phyloP scores from a whole-genome alignment of 2,797 vertebrate genomes.

The Graptemys geographica region DNA sequence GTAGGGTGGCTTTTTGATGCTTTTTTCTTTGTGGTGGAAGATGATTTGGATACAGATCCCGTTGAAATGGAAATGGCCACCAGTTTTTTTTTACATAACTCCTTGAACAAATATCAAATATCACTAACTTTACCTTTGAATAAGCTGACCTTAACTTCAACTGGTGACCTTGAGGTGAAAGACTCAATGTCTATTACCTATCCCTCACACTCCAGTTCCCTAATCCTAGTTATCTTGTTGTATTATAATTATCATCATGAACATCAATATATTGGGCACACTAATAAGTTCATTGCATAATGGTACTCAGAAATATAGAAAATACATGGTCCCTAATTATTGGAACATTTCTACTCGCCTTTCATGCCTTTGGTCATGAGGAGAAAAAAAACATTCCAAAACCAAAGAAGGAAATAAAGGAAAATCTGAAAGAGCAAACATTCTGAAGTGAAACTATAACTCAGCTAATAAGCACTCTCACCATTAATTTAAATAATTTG shows the following conservation, averaged over 20 bases:
- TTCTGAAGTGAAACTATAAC: constrained; percentile 68
- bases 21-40: background rate
- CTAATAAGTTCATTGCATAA: background rate
- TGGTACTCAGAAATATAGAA: background rate
- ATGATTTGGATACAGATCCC: background rate
- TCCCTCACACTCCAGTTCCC: background rate
- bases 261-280: background rate
- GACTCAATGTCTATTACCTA: background rate
- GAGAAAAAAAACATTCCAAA: background rate
- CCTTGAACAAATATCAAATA: background rate
- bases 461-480: constrained; percentile 60
- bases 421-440: constrained; percentile 28
- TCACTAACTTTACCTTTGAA: background rate
- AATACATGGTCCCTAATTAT: background rate
- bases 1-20: background rate
- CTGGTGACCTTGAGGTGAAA: background rate
- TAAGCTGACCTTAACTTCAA: background rate
- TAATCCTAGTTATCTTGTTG: background rate
- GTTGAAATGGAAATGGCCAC: background rate
- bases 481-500: constrained; percentile 74
- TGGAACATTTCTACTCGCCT: background rate
- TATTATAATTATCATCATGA: background rate
- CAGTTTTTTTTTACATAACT: background rate
- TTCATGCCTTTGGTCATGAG: rapidly evolving
- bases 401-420: background rate